phyloP scores from a whole-genome alignment of 2,113 vertebrate species.

The Malurus melanocephalus region DNA sequence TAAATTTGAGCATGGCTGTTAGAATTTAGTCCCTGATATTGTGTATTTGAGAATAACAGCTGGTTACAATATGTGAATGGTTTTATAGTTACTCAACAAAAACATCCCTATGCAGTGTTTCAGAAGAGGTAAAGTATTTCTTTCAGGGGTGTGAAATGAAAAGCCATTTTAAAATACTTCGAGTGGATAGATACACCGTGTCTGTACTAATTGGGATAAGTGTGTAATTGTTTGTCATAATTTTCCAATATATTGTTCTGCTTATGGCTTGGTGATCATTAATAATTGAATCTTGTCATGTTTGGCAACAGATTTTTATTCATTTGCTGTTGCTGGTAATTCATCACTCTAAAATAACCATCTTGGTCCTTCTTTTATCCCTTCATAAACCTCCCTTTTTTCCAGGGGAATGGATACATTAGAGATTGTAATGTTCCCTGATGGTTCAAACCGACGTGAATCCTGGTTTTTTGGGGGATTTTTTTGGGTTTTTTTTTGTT shows the following conservation, averaged over 20 bases:
- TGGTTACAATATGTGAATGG: neutral
- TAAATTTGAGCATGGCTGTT: neutral
- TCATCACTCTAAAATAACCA: neutral
- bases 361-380: neutral
- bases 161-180: neutral
- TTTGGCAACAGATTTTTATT: neutral
- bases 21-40: too few species aligned
- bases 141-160: neutral
- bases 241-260: neutral
- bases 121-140: neutral
- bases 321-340: neutral
- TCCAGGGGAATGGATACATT: neutral
- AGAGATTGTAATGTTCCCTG: neutral
- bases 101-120: neutral
- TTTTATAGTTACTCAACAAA: neutral
- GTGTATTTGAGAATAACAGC: neutral
- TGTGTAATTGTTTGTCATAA: neutral
- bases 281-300: neutral
- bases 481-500: too few species aligned
- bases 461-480: too few species aligned
- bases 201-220: neutral
- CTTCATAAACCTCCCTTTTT: neutral
- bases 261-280: neutral
- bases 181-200: neutral
- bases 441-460: neutral